Conservation (phyloP, 2,888 invertebrate species). For the Ceramica pisi region DNA sequence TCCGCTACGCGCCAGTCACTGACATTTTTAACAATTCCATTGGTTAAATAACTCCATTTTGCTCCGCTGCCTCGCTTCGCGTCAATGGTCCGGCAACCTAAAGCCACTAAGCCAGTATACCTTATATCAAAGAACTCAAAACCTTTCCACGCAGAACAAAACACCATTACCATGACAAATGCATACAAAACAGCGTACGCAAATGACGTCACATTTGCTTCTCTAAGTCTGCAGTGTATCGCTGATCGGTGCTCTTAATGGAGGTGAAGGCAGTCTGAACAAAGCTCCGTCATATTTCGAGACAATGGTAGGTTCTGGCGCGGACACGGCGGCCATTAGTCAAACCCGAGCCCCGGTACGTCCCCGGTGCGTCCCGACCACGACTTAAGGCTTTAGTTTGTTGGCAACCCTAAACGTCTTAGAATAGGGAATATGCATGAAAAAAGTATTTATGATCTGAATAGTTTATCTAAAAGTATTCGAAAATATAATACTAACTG, state of each 20-base stretch:
- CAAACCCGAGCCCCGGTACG: slow-evolving; percentile 55
- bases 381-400: slow-evolving; percentile 53
- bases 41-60: too few relatives aligned
- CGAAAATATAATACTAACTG: too few relatives aligned
- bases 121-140: not conserved
- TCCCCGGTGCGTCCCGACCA: slow-evolving; percentile 44
- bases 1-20: too few relatives aligned
- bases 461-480: too few relatives aligned
- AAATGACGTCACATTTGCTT: slow-evolving; percentile 51
- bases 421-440: too few relatives aligned
- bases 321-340: slow-evolving; percentile 69
- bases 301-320: slow-evolving; percentile 70
- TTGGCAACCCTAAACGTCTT: slow-evolving; percentile 57
- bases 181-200: slow-evolving; percentile 34
- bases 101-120: not conserved
- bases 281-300: slow-evolving; percentile 71
- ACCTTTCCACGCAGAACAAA: not conserved
- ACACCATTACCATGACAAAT: slow-evolving; percentile 31
- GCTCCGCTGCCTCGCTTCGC: too few relatives aligned
- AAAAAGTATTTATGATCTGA: too few relatives aligned
- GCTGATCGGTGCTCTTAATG: slow-evolving; percentile 41
- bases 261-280: slow-evolving; percentile 62
- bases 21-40: too few relatives aligned
- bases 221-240: slow-evolving; percentile 50
- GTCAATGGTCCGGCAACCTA: too few relatives aligned